These are phyloP conservation scores for Gallinago undulata DNA, from an alignment of 2,113 vertebrate species.

Conservation along the genomic window DNA sequence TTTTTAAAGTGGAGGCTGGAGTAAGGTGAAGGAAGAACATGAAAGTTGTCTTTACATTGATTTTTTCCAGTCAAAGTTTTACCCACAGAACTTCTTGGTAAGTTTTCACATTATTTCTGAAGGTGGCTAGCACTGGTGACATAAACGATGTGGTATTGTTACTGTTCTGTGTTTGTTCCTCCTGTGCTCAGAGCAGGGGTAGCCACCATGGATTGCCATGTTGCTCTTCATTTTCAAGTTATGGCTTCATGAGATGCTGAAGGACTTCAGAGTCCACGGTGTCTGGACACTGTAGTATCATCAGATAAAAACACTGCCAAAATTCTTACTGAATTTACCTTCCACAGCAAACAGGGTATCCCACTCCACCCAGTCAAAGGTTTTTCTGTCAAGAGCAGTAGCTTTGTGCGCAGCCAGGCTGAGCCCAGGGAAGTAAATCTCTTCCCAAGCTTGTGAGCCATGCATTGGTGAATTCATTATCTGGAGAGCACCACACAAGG, in stretches of 20 bases:
- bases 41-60: neutral
- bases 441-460: neutral
- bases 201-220: neutral
- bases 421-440: neutral
- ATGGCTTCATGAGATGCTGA: neutral
- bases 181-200: neutral
- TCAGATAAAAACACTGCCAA: neutral
- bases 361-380: neutral
- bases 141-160: neutral
- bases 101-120: neutral
- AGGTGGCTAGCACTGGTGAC: neutral
- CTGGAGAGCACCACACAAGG: too few species aligned
- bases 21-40: neutral
- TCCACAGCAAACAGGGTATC: neutral
- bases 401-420: neutral
- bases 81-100: neutral
- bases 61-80: neutral
- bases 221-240: neutral
- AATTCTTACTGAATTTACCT: neutral
- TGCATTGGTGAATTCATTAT: neutral
- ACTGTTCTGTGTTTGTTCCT: neutral
- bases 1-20: neutral
- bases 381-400: neutral
- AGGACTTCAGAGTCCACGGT: neutral
- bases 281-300: neutral